Conservation (phyloP, 2,888 invertebrate genomes). For the Tolmerus cingulatus region DNA sequence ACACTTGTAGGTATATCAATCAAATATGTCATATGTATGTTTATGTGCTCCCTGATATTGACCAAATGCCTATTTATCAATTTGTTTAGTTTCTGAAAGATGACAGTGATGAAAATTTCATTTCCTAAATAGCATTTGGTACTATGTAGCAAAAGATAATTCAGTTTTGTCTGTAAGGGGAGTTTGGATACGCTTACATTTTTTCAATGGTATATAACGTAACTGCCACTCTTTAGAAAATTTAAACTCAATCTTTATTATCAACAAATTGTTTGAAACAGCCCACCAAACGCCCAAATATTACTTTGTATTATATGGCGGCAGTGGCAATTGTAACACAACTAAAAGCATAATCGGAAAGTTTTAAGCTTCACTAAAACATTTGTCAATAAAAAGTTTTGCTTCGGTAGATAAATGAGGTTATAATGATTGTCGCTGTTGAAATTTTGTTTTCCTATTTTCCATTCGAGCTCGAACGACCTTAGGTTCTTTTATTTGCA, state of each 20-base stretch:
- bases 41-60: not conserved
- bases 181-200: not conserved
- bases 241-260: not conserved
- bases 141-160: not conserved
- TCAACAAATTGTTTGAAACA: not conserved
- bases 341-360: not conserved
- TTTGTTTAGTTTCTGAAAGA: not conserved
- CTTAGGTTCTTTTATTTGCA: not conserved
- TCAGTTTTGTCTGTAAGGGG: not conserved
- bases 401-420: not conserved
- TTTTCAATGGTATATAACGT: not conserved
- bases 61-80: not conserved
- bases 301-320: not conserved
- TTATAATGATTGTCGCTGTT: not conserved
- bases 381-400: not conserved
- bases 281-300: not conserved
- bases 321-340: not conserved
- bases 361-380: not conserved
- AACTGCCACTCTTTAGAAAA: not conserved
- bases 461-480: not conserved
- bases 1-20: not conserved
- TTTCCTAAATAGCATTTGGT: not conserved
- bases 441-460: not conserved
- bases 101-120: not conserved
- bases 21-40: not conserved